Evolutionary conservation across 2,888 invertebrate species (phyloP), one percentile per base, ranked within the genome.

Genomic region (Cantharis rufa): DNA sequence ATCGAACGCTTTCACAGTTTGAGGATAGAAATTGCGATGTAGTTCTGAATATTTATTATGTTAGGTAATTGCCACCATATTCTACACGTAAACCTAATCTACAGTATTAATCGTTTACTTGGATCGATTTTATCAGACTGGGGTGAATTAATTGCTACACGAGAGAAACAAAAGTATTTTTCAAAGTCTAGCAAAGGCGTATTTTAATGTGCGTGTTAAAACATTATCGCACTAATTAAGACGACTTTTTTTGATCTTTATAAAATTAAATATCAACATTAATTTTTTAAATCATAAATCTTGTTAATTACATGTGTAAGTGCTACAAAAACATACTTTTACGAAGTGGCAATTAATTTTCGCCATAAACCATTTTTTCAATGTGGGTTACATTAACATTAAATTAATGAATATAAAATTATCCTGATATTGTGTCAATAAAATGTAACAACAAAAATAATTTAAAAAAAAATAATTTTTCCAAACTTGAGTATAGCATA

Each of bases 81-180:
- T 76, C 62, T 76, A 69, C 76, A 76, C 76, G 76, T 76, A 76
- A 76, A 72, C 48, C 69, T 76, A 76, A 76, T 76, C 76, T 76
- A 70, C 28, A 24, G 72, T 32, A 72, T 76, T 76, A 76, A 76
- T 76, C 76, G 71, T 72, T 48, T 24, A 48, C 15, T 66, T 28
- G 32, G 69, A 69, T 76, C 63, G 69, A 72, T 76, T 72, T 62
- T 72, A 32, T 72, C 32, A 15, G 69, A 72, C 68, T 69, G 15
- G 18, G 63, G 62, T 69, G 63, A 71, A 75, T 75, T 71, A 75
- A 68, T 21, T 32, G 72, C 48, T 66, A 18, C 16, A 61, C 27
- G n/a, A n/a, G 68, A 48, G 48, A 72, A 72, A 72, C 63, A 64
- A 71, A 28, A 71, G 27, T 64, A 63, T 72, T 72, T 68, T 72